A percentile compares a stretch with the other conserved stretches of the same genome.
These are phyloP conservation scores for Sogatella furcifera DNA, from an alignment of 1,140 invertebrate species.

Conservation along the genomic window DNA sequence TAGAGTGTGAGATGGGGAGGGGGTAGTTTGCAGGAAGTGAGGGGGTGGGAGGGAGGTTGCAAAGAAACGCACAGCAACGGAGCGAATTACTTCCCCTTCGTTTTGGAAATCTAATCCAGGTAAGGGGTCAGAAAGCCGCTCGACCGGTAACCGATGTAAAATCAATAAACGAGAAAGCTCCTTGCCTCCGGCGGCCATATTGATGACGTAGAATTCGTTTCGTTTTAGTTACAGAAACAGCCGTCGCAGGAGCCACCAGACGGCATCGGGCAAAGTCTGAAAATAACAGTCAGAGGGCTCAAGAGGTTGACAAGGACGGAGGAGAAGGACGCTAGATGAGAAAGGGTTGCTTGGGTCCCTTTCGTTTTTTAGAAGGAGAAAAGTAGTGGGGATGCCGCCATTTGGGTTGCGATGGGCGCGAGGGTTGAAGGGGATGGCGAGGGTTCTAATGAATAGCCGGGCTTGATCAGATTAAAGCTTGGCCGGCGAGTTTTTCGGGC, in stretches of 20 bases:
- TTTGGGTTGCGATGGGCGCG: not conserved
- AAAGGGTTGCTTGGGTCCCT: too few species aligned
- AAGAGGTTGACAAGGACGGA: too few species aligned
- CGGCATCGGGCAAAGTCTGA: not conserved
- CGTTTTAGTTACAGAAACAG: not conserved
- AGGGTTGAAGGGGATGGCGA: not conserved
- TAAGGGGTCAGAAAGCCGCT: constrained; percentile 2
- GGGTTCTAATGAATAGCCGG: constrained; percentile 1
- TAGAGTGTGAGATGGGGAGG: not conserved
- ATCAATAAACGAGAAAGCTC: not conserved
- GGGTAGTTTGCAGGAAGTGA: not conserved
- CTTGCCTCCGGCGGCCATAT: not conserved
- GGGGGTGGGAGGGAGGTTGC: not conserved
- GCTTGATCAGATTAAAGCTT: not conserved
- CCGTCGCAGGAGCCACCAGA: not conserved
- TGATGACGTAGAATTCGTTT: constrained; percentile 2
- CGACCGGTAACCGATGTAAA: not conserved
- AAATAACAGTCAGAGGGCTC: not conserved
- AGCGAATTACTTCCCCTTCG: not conserved
- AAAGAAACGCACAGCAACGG: not conserved
- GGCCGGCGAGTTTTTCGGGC: not conserved
- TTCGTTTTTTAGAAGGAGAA: too few species aligned
- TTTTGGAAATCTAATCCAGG: constrained; percentile 2
- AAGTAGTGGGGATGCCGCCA: not conserved
- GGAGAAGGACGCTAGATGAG: too few species aligned